These are phyloP conservation scores for Lepidochrysops patricia DNA, from an alignment of 2,888 invertebrate genomes.

Conservation along the genomic window DNA sequence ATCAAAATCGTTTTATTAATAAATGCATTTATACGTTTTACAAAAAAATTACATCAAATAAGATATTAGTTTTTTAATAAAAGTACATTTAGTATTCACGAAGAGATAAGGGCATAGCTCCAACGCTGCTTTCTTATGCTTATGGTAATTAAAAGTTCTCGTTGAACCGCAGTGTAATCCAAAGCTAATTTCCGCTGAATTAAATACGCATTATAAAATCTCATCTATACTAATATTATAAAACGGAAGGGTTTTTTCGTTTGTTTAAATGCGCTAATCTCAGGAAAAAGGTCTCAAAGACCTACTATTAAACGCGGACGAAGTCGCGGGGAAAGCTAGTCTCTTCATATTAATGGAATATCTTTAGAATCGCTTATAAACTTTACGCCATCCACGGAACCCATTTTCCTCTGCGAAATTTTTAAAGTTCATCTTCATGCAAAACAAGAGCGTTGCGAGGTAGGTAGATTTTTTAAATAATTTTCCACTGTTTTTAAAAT, in stretches of 20 bases:
- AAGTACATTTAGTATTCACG: no score
- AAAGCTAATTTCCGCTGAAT: neutral
- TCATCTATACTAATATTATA: no score
- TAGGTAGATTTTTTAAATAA: constrained; percentile 22
- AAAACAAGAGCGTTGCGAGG: constrained; percentile 9
- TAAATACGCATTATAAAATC: neutral
- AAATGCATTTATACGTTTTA: no score
- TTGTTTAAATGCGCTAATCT: no score
- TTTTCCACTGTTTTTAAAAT: constrained; percentile 21
- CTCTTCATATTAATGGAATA: constrained; percentile 6
- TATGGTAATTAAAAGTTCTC: neutral
- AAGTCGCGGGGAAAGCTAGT: no score
- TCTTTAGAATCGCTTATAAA: constrained; percentile 9
- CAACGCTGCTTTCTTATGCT: neutral
- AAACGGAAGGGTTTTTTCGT: no score
- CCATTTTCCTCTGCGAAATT: constrained; percentile 8
- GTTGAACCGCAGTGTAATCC: neutral
- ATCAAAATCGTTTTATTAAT: no score
- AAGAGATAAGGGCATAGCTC: no score
- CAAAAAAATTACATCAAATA: no score
- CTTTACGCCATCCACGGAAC: constrained; percentile 4
- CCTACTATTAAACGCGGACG: no score
- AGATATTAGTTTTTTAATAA: no score
- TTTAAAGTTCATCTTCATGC: constrained; percentile 12
- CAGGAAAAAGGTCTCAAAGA: no score